Base-by-base conservation (phyloP, 2,797 vertebrate genomes). In the Gymnopithys bicolor region DNA sequence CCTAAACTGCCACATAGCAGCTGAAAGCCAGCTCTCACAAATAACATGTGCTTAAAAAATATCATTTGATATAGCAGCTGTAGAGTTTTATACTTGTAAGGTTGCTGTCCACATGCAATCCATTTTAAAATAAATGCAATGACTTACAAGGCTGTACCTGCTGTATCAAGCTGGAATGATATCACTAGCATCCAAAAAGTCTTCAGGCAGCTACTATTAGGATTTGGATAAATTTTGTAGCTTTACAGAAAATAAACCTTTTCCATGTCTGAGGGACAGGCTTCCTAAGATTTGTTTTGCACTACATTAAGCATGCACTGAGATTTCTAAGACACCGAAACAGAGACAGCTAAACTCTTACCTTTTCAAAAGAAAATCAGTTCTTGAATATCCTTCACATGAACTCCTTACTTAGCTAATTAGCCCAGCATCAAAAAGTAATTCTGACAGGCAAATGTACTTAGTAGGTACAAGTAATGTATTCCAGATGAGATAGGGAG, bases 401-500 rank as follows among this genome's bases (percentile, higher is more conserved):
- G 51, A 93, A 66, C 43, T 93, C 49, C 43, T 85, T 59, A 60
- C 45, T 52, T 76, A 41, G 43, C 16, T 95, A 69, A 93, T 66
- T 84, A 96, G 41, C 35, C 75, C 27, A 60, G 60, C 23, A 83
- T 32, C 23, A 92, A 83, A 94, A 89, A 43, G 43, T 52, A 91
- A 46, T 66, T 84, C 82, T 93, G 90, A 66, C 68, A 81, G 48
- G 39, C 39, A 85, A 84, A 89, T n/a, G 62, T 69, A 74, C 53
- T 30, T 10, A 74, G 33, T 18, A 73, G 62, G 71, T 67, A 81
- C 46, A 88, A 75, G 30, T 68, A 87, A 91, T 48, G 75, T 64
- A 87, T 91, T 94, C 75, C 60, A 90, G 63, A 55, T 35, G 48
- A 93, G 80, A 52, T 33, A 59, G 85, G 32, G 45, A 93, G n/a